Percentiles rank a stretch among this genome's conserved stretches.
These are phyloP conservation scores for Eretmochelys imbricata DNA, from an alignment of 2,113 vertebrate genomes.

Conservation along the genomic window DNA sequence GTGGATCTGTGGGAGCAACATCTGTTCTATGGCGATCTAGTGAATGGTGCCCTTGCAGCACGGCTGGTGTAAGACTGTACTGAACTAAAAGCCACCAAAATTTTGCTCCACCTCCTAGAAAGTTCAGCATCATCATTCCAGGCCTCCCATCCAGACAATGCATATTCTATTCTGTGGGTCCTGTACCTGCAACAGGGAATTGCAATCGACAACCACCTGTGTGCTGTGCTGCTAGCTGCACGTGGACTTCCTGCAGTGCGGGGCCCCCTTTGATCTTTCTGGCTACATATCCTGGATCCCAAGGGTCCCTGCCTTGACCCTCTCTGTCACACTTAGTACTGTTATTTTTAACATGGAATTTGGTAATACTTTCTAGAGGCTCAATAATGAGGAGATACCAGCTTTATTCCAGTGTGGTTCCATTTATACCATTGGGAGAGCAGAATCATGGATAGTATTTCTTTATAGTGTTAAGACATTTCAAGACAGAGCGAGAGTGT, in stretches of 20 bases:
- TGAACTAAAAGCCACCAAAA: not conserved
- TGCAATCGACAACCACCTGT: not conserved
- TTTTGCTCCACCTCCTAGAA: not conserved
- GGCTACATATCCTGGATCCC: not conserved
- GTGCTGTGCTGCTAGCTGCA: not conserved
- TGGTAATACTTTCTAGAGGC: not conserved
- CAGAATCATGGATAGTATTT: not conserved
- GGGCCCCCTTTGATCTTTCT: not conserved
- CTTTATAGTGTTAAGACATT: not conserved
- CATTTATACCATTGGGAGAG: not conserved
- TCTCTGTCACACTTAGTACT: not conserved
- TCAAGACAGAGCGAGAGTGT: not conserved
- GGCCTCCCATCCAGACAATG: not conserved
- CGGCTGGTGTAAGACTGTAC: not conserved
- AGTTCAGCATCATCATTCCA: not conserved
- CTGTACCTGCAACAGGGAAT: not conserved
- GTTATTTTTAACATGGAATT: not conserved
- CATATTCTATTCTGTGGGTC: not conserved
- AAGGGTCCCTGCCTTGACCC: not conserved
- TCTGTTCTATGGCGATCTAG: not conserved
- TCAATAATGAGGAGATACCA: not conserved
- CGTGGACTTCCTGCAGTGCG: not conserved
- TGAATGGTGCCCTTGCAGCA: not conserved
- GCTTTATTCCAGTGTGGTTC: not conserved
- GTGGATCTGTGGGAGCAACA: not conserved